Percentiles rank a stretch among this genome's conserved stretches.
These are phyloP conservation scores for Bubalus kerabau DNA, from an alignment of 2,113 vertebrate species.

Conservation along the genomic window DNA sequence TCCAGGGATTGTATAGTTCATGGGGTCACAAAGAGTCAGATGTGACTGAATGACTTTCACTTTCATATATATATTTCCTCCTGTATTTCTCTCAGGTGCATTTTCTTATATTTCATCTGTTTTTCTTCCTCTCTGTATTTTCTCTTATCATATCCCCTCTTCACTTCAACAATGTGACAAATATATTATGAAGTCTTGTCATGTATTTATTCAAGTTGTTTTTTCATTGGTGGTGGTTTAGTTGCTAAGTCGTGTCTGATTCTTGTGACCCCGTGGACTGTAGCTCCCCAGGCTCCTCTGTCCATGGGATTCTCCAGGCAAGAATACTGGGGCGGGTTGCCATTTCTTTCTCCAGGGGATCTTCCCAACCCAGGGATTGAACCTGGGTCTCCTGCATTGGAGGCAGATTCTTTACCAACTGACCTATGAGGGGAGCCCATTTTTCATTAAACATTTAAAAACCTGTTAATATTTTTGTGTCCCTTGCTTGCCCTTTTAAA, in stretches of 20 bases:
- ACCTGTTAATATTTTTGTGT: not conserved
- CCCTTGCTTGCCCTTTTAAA: not conserved
- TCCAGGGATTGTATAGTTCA: not conserved
- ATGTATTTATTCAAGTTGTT: not conserved
- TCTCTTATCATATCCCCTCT: not conserved
- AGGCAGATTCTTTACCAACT: not conserved
- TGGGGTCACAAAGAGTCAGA: not conserved
- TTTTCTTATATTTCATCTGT: not conserved
- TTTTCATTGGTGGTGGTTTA: not conserved
- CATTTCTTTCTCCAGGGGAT: not conserved
- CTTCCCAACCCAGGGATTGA: not conserved
- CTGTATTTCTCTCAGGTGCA: not conserved
- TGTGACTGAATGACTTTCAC: not conserved
- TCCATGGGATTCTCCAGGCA: not conserved
- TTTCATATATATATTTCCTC: not conserved
- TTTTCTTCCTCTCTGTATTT: not conserved
- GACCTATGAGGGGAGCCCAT: not conserved
- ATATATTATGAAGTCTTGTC: not conserved
- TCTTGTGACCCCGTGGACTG: not conserved
- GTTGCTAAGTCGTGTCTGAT: not conserved
- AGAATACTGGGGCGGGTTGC: not conserved
- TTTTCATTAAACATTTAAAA: not conserved
- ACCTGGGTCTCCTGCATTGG: not conserved
- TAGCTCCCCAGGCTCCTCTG: not conserved
- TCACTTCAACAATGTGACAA: not conserved